Percentiles rank a stretch among this genome's conserved stretches.
These are phyloP conservation scores for Oncorhynchus kisutch DNA, from an alignment of 2,113 vertebrate species.

Conservation along the genomic window DNA sequence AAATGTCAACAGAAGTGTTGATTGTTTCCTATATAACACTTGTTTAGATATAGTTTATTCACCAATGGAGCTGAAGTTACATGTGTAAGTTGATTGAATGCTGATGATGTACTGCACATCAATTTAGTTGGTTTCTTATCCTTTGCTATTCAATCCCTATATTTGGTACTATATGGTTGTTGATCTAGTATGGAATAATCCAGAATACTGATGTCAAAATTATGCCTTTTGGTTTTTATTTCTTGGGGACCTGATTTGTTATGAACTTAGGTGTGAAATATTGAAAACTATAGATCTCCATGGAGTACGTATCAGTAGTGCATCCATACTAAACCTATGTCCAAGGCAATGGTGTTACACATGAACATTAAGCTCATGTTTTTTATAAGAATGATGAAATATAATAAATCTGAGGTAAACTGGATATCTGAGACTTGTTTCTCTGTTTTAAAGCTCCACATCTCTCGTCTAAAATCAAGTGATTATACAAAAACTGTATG, in stretches of 20 bases:
- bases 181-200: not conserved
- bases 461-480: not conserved
- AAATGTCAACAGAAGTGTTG: not conserved
- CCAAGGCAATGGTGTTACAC: constrained; percentile 19
- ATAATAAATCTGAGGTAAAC: constrained; percentile 54
- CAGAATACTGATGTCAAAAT: not conserved
- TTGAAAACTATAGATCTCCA: not conserved
- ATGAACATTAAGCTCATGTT: constrained; percentile 38
- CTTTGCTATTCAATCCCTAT: not conserved
- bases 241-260: not conserved
- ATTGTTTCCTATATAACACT: not conserved
- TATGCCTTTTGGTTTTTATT: not conserved
- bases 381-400: constrained; percentile 56
- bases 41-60: not conserved
- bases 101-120: not conserved
- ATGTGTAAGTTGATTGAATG: not conserved
- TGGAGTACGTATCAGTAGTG: constrained; percentile 7
- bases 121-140: not conserved
- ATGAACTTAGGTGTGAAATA: not conserved
- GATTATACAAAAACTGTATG: not conserved
- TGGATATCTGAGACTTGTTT: not conserved
- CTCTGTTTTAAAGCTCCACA: too few species aligned
- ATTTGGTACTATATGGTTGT: constrained; percentile 3
- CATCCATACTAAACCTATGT: constrained; percentile 32
- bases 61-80: not conserved